These are phyloP conservation scores for Neuroterus valhalla DNA, from an alignment of 1,140 invertebrate genomes.

Conservation along the genomic window DNA sequence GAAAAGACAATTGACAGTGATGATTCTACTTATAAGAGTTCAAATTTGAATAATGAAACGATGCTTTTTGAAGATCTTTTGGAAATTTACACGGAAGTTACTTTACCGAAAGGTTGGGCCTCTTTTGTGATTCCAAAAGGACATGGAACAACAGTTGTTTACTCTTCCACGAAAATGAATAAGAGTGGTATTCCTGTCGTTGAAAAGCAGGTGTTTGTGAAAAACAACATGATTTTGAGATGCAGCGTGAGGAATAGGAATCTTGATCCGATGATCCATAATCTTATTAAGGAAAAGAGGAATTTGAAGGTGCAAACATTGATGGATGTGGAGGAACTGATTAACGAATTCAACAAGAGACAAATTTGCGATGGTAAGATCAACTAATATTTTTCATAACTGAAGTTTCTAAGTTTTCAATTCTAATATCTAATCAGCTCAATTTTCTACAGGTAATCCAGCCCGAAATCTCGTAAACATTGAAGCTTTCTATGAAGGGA, in stretches of 20 bases:
- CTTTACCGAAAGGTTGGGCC: conserved; percentile 66
- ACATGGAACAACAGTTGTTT: conserved; percentile 63
- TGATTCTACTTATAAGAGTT: not conserved
- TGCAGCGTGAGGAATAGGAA: conserved; percentile 62
- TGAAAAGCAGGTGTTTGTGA: conserved; percentile 68
- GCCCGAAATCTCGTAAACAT: conserved; percentile 38
- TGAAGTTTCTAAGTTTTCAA: conserved; percentile 22
- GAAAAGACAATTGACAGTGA: not conserved
- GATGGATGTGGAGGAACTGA: conserved; percentile 65
- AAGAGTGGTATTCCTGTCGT: conserved; percentile 63
- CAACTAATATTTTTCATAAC: conserved; percentile 32
- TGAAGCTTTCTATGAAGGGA: conserved; percentile 59
- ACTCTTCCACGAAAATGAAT: conserved; percentile 60
- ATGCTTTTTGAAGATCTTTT: conserved; percentile 70
- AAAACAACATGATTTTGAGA: conserved; percentile 66
- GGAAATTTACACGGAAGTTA: conserved; percentile 65
- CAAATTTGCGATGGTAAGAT: conserved; percentile 67
- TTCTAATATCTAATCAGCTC: not conserved
- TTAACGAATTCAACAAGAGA: conserved; percentile 68
- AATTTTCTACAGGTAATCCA: conserved; percentile 37
- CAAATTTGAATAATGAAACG: conserved; percentile 40
- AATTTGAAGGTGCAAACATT: conserved; percentile 54
- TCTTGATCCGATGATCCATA: conserved; percentile 61
- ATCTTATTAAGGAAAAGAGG: conserved; percentile 59
- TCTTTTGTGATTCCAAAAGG: conserved; percentile 65